Evolutionary conservation across 2,113 vertebrate genomes (phyloP).

Genomic region (Lanius collurio): DNA sequence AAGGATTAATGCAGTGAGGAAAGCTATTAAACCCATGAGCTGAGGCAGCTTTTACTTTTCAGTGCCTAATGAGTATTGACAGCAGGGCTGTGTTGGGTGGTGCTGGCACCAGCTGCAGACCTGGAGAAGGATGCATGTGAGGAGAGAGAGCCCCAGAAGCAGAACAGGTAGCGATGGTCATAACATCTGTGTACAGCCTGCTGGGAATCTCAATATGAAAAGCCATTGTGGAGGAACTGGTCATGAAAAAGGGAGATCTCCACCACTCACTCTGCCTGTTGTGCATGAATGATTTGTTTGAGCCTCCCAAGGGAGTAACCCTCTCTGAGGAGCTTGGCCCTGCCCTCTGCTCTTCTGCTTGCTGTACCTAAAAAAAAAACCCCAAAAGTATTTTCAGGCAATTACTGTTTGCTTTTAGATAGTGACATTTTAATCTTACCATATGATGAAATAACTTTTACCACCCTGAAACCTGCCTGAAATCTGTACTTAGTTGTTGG

Average conservation of each 20-base stretch:
- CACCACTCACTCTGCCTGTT: background rate
- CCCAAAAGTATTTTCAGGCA: background rate
- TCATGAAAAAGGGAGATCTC: background rate
- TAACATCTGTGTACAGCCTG: background rate
- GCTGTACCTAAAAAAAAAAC: no score
- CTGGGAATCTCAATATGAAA: background rate
- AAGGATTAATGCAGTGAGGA: slow-evolving; percentile 11
- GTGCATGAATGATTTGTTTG: background rate
- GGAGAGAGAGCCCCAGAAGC: background rate
- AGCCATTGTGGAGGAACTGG: background rate
- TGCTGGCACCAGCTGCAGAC: background rate
- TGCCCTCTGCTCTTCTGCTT: background rate
- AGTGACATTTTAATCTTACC: background rate
- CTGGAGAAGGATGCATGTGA: background rate
- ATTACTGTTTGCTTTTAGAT: background rate
- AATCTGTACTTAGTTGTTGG: background rate
- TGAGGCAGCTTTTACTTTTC: slow-evolving; percentile 2
- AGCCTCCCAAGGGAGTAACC: background rate
- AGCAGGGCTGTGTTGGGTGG: background rate
- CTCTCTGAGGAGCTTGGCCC: background rate
- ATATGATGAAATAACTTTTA: background rate
- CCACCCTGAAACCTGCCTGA: background rate
- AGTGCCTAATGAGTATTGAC: slow-evolving; percentile 23
- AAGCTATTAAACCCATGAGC: slow-evolving; percentile 33
- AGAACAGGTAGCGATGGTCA: background rate